These are phyloP conservation scores for Beroe ovata DNA, from an alignment of 37 sponge, comb jelly and placozoan species.

Conservation along the genomic window DNA sequence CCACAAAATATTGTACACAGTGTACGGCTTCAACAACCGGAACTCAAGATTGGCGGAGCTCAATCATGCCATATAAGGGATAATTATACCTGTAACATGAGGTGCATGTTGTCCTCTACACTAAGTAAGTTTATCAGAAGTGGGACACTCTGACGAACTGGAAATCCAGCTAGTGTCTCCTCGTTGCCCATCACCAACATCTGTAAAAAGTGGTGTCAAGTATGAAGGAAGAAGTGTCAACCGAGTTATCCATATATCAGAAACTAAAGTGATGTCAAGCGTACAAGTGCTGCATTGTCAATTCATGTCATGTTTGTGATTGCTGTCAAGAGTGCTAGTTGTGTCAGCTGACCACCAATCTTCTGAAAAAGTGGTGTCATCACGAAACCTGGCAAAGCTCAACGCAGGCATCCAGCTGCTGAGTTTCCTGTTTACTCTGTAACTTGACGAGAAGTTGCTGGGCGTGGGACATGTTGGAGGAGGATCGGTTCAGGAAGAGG, in stretches of 20 bases:
- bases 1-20: too few species aligned
- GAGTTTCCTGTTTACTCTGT: slow-evolving; percentile 77
- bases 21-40: too few species aligned
- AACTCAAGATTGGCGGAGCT: too few species aligned
- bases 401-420: slow-evolving; percentile 84
- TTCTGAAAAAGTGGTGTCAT: neutral
- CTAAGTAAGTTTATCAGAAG: slow-evolving; percentile 75
- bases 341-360: too few species aligned
- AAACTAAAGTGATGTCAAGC: too few species aligned
- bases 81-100: slow-evolving; percentile 44
- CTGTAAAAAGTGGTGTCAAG: slow-evolving; percentile 61
- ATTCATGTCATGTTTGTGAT: too few species aligned
- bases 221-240: too few species aligned
- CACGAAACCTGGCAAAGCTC: slow-evolving; percentile 77
- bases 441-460: slow-evolving; percentile 79
- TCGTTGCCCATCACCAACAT: slow-evolving; percentile 96
- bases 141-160: slow-evolving; percentile 88
- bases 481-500: slow-evolving; percentile 46
- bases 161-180: slow-evolving; percentile 92
- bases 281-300: too few species aligned
- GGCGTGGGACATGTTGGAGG: slow-evolving; percentile 67
- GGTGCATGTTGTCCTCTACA: slow-evolving; percentile 55
- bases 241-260: too few species aligned
- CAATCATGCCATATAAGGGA: too few species aligned
- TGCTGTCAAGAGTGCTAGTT: too few species aligned